Conservation (phyloP, 2,797 vertebrate genomes). For the Diceros bicornis region DNA sequence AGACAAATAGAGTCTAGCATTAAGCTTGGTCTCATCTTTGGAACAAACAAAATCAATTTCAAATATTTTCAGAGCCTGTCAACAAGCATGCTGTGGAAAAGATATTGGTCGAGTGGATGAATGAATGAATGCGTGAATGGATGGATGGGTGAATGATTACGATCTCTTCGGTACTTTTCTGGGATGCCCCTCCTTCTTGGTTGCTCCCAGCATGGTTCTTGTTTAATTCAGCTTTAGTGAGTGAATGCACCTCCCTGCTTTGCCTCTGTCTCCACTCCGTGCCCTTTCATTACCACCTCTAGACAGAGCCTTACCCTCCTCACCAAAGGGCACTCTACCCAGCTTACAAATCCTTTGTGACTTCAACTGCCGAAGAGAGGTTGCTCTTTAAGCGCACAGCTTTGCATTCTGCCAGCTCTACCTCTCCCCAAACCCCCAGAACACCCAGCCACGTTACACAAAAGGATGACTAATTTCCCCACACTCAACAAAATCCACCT, state of each 20-base stretch:
- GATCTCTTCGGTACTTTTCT: conserved; percentile 66
- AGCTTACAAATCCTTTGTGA: conserved; percentile 27
- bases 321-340: background rate
- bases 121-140: conserved; percentile 26
- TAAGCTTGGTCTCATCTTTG: background rate
- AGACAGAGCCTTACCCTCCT: background rate
- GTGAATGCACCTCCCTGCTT: background rate
- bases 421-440: background rate
- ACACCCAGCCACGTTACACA: background rate
- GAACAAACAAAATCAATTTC: background rate
- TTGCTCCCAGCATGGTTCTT: background rate
- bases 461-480: background rate
- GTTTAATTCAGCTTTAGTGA: conserved; percentile 39
- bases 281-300: background rate
- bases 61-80: background rate
- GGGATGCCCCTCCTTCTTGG: conserved; percentile 60
- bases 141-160: conserved; percentile 2
- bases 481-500: conserved; percentile 32
- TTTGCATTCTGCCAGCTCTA: background rate
- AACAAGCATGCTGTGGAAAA: background rate
- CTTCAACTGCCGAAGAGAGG: background rate
- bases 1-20: background rate
- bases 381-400: background rate
- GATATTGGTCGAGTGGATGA: background rate
- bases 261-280: background rate